phyloP scores from a whole-genome alignment of 2,113 vertebrate genomes.

The Oxygymnocypris stewartii region DNA sequence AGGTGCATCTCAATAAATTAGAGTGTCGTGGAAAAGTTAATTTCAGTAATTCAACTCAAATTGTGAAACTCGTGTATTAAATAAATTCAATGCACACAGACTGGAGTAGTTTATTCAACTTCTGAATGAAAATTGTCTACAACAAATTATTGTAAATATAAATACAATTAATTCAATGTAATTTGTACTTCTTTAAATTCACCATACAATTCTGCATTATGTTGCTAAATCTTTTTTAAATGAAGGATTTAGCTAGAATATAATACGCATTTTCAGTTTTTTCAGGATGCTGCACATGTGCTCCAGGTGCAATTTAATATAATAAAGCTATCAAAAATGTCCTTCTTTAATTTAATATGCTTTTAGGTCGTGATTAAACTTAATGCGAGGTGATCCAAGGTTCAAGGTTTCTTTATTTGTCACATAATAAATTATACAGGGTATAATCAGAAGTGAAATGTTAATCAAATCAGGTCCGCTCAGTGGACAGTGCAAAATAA shows the following conservation, averaged over 20 bases:
- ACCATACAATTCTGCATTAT: not conserved
- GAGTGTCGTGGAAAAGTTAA: no score
- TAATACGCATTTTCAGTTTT: not conserved
- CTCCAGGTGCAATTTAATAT: not conserved
- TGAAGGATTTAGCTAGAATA: not conserved
- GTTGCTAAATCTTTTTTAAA: not conserved
- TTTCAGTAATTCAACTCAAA: no score
- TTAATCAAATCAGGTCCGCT: no score
- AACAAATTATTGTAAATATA: not conserved
- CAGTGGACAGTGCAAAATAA: no score
- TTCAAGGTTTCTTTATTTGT: no score
- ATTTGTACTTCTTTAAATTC: not conserved
- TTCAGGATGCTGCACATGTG: not conserved
- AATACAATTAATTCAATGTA: no score
- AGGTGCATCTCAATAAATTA: no score
- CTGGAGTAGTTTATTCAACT: not conserved
- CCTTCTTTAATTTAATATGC: not conserved
- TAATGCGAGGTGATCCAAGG: not conserved
- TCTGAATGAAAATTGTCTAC: not conserved
- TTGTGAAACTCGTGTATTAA: no score
- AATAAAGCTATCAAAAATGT: not conserved
- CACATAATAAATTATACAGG: no score
- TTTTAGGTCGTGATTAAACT: conserved; percentile 3
- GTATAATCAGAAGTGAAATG: no score
- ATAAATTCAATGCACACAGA: no score